A percentile compares a stretch with the other conserved stretches of the same genome.
Evolutionary conservation across 2,888 invertebrate species (phyloP).

Genomic region (Vandiemenella viatica): DNA sequence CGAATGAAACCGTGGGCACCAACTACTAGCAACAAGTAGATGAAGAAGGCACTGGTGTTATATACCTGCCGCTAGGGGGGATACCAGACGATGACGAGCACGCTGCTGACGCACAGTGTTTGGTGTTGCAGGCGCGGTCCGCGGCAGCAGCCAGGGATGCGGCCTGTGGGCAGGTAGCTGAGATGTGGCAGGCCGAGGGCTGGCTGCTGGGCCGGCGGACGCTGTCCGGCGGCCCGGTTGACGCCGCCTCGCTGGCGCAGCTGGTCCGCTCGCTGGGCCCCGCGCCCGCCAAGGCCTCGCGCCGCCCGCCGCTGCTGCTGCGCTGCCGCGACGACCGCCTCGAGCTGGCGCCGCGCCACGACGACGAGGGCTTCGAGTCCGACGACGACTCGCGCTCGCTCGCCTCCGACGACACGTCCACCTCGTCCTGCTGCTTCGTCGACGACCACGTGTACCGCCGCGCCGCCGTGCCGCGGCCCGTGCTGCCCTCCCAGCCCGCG

Average conservation of each 20-base stretch:
- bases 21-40: too few species aligned
- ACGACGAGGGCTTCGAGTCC: slow-evolving; percentile 35
- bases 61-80: too few species aligned
- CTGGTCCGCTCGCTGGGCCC: slow-evolving; percentile 16
- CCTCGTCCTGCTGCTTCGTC: slow-evolving; percentile 16
- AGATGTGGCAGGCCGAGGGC: slow-evolving; percentile 18
- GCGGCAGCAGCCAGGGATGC: neutral
- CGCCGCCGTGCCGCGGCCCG: slow-evolving; percentile 4
- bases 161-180: neutral
- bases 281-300: neutral
- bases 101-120: too few species aligned
- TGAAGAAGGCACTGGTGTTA: too few species aligned
- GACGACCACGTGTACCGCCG: slow-evolving; percentile 16
- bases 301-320: slow-evolving; percentile 8
- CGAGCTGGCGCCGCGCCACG: slow-evolving; percentile 10
- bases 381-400: slow-evolving; percentile 25
- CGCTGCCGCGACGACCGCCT: slow-evolving; percentile 10
- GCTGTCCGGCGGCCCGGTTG: slow-evolving; percentile 18
- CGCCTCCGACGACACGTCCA: slow-evolving; percentile 16
- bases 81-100: too few species aligned
- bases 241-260: slow-evolving; percentile 18
- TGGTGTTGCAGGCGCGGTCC: neutral
- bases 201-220: slow-evolving; percentile 18
- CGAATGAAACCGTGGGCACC: too few species aligned
- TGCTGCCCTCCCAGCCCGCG: slow-evolving; percentile 6